These are phyloP conservation scores for Cyrtorhinus lividipennis DNA, from an alignment of 1,140 invertebrate species.

Conservation along the genomic window DNA sequence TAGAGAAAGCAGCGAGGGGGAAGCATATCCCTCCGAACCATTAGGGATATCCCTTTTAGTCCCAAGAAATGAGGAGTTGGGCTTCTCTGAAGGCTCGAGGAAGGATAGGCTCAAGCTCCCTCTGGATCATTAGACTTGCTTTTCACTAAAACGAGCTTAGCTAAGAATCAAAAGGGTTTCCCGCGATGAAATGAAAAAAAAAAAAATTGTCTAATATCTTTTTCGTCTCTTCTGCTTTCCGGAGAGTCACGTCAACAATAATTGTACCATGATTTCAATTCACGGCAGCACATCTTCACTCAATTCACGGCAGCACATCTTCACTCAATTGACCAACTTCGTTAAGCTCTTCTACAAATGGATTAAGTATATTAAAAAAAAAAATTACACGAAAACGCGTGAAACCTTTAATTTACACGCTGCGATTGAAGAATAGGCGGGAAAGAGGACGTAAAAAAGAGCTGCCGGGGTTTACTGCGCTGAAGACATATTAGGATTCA, in stretches of 20 bases:
- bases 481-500: not conserved
- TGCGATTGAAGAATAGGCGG: too few relatives aligned
- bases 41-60: not conserved
- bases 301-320: too few relatives aligned
- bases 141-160: not conserved
- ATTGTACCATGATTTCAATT: too few relatives aligned
- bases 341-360: too few relatives aligned
- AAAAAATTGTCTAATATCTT: too few relatives aligned
- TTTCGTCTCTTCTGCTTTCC: not conserved
- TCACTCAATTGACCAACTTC: too few relatives aligned
- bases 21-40: not conserved
- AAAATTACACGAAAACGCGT: too few relatives aligned
- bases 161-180: not conserved
- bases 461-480: not conserved
- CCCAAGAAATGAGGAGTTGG: not conserved
- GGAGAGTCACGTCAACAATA: too few relatives aligned
- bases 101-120: not conserved
- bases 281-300: too few relatives aligned
- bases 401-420: too few relatives aligned
- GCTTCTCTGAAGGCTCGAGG: not conserved
- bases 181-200: not conserved
- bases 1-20: not conserved
- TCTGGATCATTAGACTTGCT: not conserved
- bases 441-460: not conserved
- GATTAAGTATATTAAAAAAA: too few relatives aligned